Evolutionary conservation across 1,140 invertebrate genomes (phyloP).

Genomic region (Thalassaphorura encarpata): DNA sequence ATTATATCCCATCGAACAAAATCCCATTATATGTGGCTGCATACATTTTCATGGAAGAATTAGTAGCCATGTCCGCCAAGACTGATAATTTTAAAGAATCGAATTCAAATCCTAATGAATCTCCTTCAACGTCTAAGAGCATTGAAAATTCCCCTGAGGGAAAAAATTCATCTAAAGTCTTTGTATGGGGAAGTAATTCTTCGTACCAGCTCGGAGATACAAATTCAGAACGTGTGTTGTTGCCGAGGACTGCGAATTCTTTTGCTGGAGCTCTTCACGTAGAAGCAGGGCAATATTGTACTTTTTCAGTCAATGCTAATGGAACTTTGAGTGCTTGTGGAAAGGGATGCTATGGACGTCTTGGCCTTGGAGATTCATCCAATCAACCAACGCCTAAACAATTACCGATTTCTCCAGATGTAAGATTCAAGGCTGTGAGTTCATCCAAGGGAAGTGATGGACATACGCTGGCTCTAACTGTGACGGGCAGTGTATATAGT

Average conservation of each 20-base stretch:
- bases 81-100: not conserved
- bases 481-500: conserved; percentile 46
- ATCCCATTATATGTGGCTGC: conserved; percentile 46
- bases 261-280: conserved; percentile 48
- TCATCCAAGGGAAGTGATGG: conserved; percentile 50
- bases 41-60: conserved; percentile 46
- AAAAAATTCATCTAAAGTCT: too few species aligned
- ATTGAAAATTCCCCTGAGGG: not conserved
- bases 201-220: too few species aligned
- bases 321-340: conserved; percentile 49
- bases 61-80: conserved; percentile 31
- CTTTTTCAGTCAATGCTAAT: conserved; percentile 48
- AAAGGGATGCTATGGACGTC: conserved; percentile 48
- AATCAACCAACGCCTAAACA: conserved; percentile 48
- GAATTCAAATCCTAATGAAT: not conserved
- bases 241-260: too few species aligned
- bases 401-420: too few species aligned
- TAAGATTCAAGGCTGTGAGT: conserved; percentile 53
- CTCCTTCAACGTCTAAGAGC: not conserved
- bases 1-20: too few species aligned
- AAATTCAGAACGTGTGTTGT: too few species aligned
- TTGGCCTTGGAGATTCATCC: conserved; percentile 50
- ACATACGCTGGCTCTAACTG: conserved; percentile 50
- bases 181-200: too few species aligned
- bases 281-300: conserved; percentile 53